Evolutionary conservation across 2,888 invertebrate species (phyloP), one percentile per base, ranked within the genome.

Genomic region (Magallana nippona): DNA sequence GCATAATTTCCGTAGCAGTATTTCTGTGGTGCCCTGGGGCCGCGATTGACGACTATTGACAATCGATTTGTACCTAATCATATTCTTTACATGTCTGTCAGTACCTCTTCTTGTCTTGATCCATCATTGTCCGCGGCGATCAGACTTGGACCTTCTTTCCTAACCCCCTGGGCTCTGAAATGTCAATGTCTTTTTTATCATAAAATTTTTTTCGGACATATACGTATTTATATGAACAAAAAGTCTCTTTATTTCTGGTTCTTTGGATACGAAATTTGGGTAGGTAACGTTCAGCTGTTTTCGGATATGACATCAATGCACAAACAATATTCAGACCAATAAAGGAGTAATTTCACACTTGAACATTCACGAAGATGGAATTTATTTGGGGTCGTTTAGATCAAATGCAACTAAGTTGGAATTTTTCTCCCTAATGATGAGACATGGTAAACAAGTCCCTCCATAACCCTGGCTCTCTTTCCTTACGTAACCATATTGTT

Each of bases 31-130:
- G 2, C 27, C 32, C 71, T 19, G 22, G 71, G 71, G 71, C 22
- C 27, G 5, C 27, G 71, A 71, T 71, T 27, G 71, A 71, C 71
- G 22, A 32, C 71, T 71, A 71, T 71, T 71, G 71, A 71, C 71
- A 71, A 71, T 71, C 71, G 71, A 71, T 71, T 71, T 71, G 71
- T 71, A 71, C 71, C 71, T 71, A 71, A 71, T 71, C 78, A 55
- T 56, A 55, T 56, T 78, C 78, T 78, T 56, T 78, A 55, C 56
- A 55, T 78, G 55, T 78, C 78, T 78, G 55, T 78, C 78, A 55
- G 19, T 78, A 2, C n/a, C 78, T 78, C 19, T 78, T 55, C 55
- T 55, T 78, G 55, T 78, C 78, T 78, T 56, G 44, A 56, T 78
- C 78, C 55, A 56, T 55, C 78, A 78, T 22, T 55, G 78, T 55